These are phyloP conservation scores for Macrotrachela quadricornifera DNA, from an alignment of 1,140 invertebrate species.

Conservation along the genomic window DNA sequence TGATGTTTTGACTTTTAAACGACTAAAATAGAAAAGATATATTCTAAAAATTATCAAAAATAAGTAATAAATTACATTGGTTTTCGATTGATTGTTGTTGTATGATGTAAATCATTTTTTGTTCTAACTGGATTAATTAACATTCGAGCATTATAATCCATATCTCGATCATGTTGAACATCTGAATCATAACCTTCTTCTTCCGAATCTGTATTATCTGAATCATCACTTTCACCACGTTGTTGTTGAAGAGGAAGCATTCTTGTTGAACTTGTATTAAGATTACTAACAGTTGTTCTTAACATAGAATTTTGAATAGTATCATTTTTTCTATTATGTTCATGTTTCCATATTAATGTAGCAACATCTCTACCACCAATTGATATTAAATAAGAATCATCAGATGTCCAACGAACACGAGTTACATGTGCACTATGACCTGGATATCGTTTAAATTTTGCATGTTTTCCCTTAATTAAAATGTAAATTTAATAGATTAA, in stretches of 20 bases:
- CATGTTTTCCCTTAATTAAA: constrained; percentile 24
- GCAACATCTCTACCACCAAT: constrained; percentile 28
- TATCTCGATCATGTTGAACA: constrained; percentile 26
- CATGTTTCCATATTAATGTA: constrained; percentile 26
- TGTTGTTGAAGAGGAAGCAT: not conserved
- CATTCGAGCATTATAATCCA: constrained; percentile 26
- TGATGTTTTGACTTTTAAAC: too few species aligned
- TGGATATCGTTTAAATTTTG: constrained; percentile 31
- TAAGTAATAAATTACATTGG: constrained; percentile 16
- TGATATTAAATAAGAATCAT: constrained; percentile 21
- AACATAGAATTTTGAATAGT: not conserved
- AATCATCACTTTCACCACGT: constrained; percentile 27
- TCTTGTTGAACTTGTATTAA: not conserved
- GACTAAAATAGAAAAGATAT: too few species aligned
- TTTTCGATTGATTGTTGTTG: constrained; percentile 19
- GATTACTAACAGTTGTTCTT: not conserved
- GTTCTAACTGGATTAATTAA: constrained; percentile 17
- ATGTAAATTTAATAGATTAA: not conserved
- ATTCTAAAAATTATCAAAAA: too few species aligned
- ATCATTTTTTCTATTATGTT: not conserved
- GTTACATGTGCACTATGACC: constrained; percentile 32
- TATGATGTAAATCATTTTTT: constrained; percentile 10
- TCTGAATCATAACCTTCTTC: constrained; percentile 33
- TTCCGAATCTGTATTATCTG: constrained; percentile 24
- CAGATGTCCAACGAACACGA: constrained; percentile 22